Conservation (phyloP, 2,113 vertebrate genomes). For the Pluvialis apricaria region DNA sequence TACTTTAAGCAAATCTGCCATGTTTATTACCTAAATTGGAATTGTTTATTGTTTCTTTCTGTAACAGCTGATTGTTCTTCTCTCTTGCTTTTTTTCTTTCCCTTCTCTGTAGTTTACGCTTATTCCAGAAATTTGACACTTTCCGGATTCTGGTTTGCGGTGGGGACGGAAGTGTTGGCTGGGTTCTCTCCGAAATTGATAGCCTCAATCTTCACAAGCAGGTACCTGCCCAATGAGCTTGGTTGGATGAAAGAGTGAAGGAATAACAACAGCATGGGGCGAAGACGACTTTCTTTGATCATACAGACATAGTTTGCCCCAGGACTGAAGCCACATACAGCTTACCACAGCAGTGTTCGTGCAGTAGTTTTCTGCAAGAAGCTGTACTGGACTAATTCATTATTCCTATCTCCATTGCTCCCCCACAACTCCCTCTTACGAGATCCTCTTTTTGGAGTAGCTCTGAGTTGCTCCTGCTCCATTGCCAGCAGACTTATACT, state of each 20-base stretch:
- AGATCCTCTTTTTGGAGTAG: neutral
- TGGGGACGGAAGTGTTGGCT: constrained; percentile 96
- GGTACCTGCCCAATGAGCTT: constrained; percentile 63
- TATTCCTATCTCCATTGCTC: neutral
- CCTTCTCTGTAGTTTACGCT: constrained; percentile 77
- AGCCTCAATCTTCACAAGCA: constrained; percentile 94
- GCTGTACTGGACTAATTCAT: neutral
- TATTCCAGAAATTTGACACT: constrained; percentile 98
- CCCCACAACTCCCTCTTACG: neutral
- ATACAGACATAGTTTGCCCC: neutral
- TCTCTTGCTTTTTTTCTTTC: neutral
- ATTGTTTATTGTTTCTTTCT: neutral
- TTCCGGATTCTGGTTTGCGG: constrained; percentile 97
- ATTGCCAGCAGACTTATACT: neutral
- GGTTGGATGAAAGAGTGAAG: neutral
- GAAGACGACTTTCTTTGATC: neutral
- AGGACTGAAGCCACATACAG: neutral
- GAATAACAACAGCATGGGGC: neutral
- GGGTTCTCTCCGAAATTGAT: constrained; percentile 98
- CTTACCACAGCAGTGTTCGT: neutral
- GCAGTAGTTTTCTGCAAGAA: neutral
- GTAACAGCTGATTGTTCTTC: neutral
- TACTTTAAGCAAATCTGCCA: neutral
- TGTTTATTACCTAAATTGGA: neutral
- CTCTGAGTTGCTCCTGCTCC: neutral